A percentile compares a stretch with the other conserved stretches of the same genome.
phyloP scores from a whole-genome alignment of 2,888 invertebrate species.

The Leucoma salicis region DNA sequence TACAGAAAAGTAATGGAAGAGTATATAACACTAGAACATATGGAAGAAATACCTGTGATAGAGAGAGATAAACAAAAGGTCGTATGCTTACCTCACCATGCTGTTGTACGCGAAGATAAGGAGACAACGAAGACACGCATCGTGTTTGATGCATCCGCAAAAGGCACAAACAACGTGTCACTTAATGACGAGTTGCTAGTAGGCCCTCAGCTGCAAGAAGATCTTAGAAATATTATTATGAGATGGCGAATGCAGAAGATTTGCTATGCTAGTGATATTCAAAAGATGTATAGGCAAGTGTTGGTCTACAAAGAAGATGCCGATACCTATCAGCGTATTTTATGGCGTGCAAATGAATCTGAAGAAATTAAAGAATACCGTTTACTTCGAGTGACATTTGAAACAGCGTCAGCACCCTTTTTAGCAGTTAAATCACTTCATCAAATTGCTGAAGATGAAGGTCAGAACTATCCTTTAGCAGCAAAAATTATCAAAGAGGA shows the following conservation, averaged over 20 bases:
- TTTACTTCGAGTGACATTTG: conserved; percentile 4
- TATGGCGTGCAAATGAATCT: conserved; percentile 1
- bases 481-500: no score
- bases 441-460: conserved; percentile 8
- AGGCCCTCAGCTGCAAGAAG: neutral
- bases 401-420: conserved; percentile 6
- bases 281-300: neutral
- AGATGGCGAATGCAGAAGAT: neutral
- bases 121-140: neutral
- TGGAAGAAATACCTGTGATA: neutral
- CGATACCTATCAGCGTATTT: conserved; percentile 6
- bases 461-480: neutral
- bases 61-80: neutral
- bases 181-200: neutral
- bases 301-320: neutral
- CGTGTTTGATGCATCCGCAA: neutral
- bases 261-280: neutral
- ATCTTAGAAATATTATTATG: neutral
- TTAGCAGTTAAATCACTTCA: conserved; percentile 3
- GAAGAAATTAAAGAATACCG: conserved; percentile 2
- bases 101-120: conserved; percentile 1
- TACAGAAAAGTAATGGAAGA: conserved; percentile 4
- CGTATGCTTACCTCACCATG: conserved; percentile 1
- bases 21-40: conserved; percentile 3
- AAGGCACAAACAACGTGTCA: neutral